A percentile compares a stretch with the other conserved stretches of the same genome.
Conservation (phyloP, 2,888 invertebrate genomes). For the Drosophila pegasa region DNA sequence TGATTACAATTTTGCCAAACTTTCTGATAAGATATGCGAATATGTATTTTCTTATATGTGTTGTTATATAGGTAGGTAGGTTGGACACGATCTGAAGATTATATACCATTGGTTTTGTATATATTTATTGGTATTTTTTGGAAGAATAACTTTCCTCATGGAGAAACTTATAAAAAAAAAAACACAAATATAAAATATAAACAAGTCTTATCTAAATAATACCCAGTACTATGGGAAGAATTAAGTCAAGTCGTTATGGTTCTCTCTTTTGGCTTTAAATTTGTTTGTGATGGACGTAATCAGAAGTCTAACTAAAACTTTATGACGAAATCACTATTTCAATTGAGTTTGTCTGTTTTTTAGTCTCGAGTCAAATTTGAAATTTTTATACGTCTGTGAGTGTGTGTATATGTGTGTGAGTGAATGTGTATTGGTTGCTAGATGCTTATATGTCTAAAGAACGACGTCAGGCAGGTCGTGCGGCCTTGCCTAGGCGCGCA, state of each 20-base stretch:
- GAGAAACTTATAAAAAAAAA: conserved; percentile 29
- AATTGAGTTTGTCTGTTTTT: conserved; percentile 21
- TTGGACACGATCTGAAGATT: conserved; percentile 51
- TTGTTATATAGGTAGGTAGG: conserved; percentile 46
- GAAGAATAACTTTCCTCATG: conserved; percentile 40
- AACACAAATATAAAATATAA: conserved; percentile 15
- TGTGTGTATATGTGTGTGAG: conserved; percentile 54
- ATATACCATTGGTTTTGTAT: conserved; percentile 43
- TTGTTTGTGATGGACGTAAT: conserved; percentile 45
- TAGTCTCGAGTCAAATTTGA: conserved; percentile 67
- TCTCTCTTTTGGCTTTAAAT: conserved; percentile 50
- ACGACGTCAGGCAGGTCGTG: conserved; percentile 86
- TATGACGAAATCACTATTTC: conserved; percentile 56
- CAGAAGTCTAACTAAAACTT: conserved; percentile 54
- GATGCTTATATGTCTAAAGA: conserved; percentile 84
- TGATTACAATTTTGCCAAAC: conserved; percentile 37
- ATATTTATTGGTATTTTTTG: conserved; percentile 17
- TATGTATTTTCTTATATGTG: conserved; percentile 36
- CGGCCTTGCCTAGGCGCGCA: conserved; percentile 86
- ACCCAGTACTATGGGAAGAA: conserved; percentile 30
- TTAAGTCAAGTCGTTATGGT: conserved; percentile 34
- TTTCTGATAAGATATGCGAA: conserved; percentile 42
- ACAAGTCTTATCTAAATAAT: conserved; percentile 36
- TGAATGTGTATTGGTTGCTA: conserved; percentile 66
- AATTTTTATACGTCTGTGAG: conserved; percentile 68